These are phyloP conservation scores for Calypte anna DNA, from an alignment of 2,113 vertebrate species.

Conservation along the genomic window DNA sequence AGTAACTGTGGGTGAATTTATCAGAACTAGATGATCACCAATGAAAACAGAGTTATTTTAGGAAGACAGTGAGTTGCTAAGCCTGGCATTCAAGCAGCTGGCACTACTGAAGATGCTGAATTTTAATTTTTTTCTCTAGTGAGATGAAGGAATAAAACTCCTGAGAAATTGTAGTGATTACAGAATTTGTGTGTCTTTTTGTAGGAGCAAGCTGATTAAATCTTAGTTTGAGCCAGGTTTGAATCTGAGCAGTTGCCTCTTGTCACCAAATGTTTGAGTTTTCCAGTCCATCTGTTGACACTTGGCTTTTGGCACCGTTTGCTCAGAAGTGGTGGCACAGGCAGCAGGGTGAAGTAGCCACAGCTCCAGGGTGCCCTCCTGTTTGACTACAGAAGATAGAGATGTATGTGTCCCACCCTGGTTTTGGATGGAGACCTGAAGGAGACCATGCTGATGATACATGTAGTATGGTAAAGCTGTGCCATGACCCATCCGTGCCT, in stretches of 20 bases:
- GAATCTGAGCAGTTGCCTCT: neutral
- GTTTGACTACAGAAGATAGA: neutral
- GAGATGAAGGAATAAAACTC: neutral
- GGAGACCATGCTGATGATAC: neutral
- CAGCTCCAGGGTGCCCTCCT: neutral
- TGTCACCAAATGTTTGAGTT: neutral
- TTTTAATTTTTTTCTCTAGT: neutral
- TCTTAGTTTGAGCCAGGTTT: neutral
- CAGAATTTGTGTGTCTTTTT: neutral
- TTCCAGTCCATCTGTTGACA: neutral
- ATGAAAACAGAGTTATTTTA: neutral
- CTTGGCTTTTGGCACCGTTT: neutral
- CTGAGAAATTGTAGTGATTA: neutral
- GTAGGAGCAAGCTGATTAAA: neutral
- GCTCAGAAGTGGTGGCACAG: neutral
- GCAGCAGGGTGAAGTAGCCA: neutral
- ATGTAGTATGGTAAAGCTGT: neutral
- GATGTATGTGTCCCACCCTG: neutral
- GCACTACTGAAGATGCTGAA: neutral
- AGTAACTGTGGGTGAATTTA: neutral
- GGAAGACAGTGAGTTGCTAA: neutral
- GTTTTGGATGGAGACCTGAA: neutral
- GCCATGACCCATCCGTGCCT: neutral
- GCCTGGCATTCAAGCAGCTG: neutral
- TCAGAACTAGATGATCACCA: neutral